phyloP scores from a whole-genome alignment of 2,113 vertebrate species.

The Mohoua ochrocephala region DNA sequence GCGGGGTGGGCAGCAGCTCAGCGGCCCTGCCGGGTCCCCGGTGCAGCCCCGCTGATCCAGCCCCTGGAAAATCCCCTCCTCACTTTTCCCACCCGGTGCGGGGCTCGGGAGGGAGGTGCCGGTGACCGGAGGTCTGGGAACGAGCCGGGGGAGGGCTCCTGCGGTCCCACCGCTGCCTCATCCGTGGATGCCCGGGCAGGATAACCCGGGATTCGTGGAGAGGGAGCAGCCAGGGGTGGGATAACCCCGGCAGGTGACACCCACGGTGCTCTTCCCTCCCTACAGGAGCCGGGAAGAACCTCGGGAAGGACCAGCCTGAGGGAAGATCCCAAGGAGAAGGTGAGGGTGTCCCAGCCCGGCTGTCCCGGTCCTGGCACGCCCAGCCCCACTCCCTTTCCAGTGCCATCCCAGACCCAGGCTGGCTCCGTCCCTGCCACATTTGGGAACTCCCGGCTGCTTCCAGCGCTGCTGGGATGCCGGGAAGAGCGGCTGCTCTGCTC shows the following conservation, averaged over 20 bases:
- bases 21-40: background rate
- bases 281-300: slow-evolving; percentile 41
- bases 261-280: background rate
- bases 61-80: background rate
- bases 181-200: background rate
- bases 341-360: background rate
- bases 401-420: background rate
- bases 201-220: accelerated
- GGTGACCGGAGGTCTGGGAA: accelerated
- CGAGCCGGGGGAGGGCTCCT: background rate
- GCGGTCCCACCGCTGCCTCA: accelerated
- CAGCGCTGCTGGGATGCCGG: background rate
- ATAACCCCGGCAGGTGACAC: background rate
- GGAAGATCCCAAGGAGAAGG: slow-evolving; percentile 49
- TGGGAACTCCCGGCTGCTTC: background rate
- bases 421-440: accelerated
- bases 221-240: background rate
- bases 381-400: background rate
- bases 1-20: accelerated
- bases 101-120: background rate
- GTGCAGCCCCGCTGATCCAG: background rate
- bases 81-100: background rate
- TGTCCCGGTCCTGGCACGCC: accelerated
- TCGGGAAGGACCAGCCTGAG: background rate
- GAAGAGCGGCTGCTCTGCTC: background rate